phyloP scores from a whole-genome alignment of 2,113 vertebrate genomes.

The Ophiodon elongatus region DNA sequence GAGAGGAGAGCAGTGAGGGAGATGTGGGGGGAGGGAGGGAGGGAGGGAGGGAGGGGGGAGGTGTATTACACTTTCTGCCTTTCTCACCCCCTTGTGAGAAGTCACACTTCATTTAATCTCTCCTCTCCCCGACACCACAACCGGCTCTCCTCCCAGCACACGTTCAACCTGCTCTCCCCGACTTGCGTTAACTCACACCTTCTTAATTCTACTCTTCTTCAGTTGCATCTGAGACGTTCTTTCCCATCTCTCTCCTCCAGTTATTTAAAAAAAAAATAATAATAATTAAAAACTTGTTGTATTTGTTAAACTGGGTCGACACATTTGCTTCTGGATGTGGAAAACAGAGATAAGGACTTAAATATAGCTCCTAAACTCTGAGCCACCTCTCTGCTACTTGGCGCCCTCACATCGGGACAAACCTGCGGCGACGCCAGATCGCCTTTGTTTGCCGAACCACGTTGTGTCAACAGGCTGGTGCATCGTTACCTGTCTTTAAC shows the following conservation, averaged over 20 bases:
- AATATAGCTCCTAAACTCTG: conserved; percentile 60
- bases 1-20: background rate
- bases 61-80: conserved; percentile 56
- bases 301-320: conserved; percentile 24
- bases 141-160: background rate
- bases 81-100: conserved; percentile 75
- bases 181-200: no score
- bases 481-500: conserved; percentile 27
- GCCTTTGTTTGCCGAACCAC: background rate
- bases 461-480: background rate
- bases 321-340: conserved; percentile 44
- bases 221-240: background rate
- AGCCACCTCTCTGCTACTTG: conserved; percentile 38
- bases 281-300: no score
- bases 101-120: conserved; percentile 78
- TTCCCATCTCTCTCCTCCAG: background rate
- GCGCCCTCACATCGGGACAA: conserved; percentile 12
- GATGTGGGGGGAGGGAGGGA: background rate
- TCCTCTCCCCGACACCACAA: conserved; percentile 19
- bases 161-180: conserved; percentile 16
- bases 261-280: conserved; percentile 1
- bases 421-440: background rate
- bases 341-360: conserved; percentile 67
- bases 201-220: background rate
- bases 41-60: background rate